A percentile compares a stretch with the other conserved stretches of the same genome.
phyloP scores from a whole-genome alignment of 2,797 vertebrate species.

The Pipistrellus pygmaeus region DNA sequence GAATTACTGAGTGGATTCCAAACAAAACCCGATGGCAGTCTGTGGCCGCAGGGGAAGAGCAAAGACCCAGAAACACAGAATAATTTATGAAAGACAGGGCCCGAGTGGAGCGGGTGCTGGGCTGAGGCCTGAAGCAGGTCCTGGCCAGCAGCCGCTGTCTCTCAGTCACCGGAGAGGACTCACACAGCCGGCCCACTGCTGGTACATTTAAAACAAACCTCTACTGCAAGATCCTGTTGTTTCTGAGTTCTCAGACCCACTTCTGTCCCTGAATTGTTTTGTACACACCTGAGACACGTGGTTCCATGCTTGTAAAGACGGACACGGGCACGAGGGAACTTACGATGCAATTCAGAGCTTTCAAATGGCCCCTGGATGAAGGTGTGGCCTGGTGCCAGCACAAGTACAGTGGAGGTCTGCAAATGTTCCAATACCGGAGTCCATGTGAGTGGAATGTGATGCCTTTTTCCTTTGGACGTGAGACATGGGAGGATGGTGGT shows the following conservation, averaged over 20 bases:
- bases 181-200: background rate
- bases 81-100: background rate
- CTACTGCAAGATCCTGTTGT: background rate
- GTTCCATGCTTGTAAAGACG: background rate
- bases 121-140: background rate
- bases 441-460: background rate
- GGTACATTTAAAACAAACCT: background rate
- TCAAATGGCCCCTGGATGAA: background rate
- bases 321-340: background rate
- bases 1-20: background rate
- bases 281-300: background rate
- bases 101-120: background rate
- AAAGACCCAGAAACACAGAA: background rate
- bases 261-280: background rate
- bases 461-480: background rate
- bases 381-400: accelerated
- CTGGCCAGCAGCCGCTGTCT: too few relatives aligned
- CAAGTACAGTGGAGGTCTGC: background rate
- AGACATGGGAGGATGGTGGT: background rate
- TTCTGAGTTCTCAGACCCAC: background rate
- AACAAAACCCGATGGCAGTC: background rate
- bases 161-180: background rate
- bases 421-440: background rate
- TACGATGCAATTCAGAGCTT: background rate
- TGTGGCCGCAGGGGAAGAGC: background rate